A percentile compares a stretch with the other conserved stretches of the same genome.
phyloP scores from a whole-genome alignment of 2,888 invertebrate genomes.

The Rotaria sp. region DNA sequence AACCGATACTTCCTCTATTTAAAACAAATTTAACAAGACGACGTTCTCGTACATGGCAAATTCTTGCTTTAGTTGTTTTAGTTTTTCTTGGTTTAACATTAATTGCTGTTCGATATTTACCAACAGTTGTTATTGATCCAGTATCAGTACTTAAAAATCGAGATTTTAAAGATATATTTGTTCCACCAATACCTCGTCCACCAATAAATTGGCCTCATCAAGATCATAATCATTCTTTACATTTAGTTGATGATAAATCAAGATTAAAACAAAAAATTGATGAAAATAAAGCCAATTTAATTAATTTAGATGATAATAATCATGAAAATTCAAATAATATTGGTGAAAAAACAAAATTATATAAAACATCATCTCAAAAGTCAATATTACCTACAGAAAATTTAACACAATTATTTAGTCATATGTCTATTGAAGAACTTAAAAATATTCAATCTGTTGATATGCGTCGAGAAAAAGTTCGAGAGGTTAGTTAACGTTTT shows the following conservation, averaged over 20 bases:
- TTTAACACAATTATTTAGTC: not conserved
- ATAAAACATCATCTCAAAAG: not conserved
- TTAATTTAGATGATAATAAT: not conserved
- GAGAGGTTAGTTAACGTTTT: not conserved
- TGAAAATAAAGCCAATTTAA: not conserved
- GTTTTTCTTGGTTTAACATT: not conserved
- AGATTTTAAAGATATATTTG: conserved; percentile 1
- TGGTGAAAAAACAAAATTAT: not conserved
- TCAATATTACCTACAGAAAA: not conserved
- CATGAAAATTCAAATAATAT: not conserved
- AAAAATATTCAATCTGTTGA: not conserved
- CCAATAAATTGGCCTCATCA: not conserved
- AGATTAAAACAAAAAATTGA: not conserved
- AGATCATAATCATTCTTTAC: conserved; percentile 16
- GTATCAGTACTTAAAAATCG: not conserved
- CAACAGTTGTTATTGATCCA: not conserved
- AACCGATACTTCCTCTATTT: not conserved
- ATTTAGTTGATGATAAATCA: not conserved
- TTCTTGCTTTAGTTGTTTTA: not conserved
- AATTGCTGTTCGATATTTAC: not conserved
- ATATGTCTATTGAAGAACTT: conserved; percentile 21
- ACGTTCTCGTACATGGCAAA: not conserved
- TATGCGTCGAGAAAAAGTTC: conserved; percentile 21
- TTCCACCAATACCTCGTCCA: not conserved
- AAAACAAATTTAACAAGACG: not conserved